phyloP scores from a whole-genome alignment of 1,140 invertebrate genomes.

The Brachionus asplanchnoidis region DNA sequence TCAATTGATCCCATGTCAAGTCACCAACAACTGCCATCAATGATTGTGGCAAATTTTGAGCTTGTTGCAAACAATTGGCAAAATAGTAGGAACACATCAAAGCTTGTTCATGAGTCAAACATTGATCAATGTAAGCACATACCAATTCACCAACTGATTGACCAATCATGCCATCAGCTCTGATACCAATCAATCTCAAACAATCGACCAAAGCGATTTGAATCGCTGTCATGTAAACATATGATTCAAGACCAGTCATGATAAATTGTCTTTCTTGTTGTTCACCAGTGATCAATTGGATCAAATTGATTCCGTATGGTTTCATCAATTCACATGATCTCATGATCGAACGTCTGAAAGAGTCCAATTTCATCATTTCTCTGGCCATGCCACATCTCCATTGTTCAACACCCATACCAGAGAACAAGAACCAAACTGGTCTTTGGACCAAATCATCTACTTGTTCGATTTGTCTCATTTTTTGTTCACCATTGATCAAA shows the following conservation, averaged over 20 bases:
- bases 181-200: slow-evolving; percentile 68
- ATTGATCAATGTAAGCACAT: slow-evolving; percentile 93
- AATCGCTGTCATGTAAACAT: slow-evolving; percentile 85
- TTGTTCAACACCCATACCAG: slow-evolving; percentile 96
- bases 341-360: slow-evolving; percentile 72
- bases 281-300: slow-evolving; percentile 71
- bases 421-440: slow-evolving; percentile 87
- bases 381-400: slow-evolving; percentile 54
- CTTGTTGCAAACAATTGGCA: slow-evolving; percentile 76
- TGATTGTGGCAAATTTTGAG: slow-evolving; percentile 61
- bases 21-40: slow-evolving; percentile 73
- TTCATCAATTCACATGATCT: slow-evolving; percentile 70
- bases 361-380: slow-evolving; percentile 71
- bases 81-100: slow-evolving; percentile 84
- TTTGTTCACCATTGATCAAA: slow-evolving; percentile 33
- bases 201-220: slow-evolving; percentile 86
- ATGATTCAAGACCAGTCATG: slow-evolving; percentile 83
- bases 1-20: slow-evolving; percentile 78
- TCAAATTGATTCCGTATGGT: slow-evolving; percentile 72
- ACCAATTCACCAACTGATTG: slow-evolving; percentile 73
- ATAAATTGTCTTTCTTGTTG: slow-evolving; percentile 60
- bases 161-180: slow-evolving; percentile 85
- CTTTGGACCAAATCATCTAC: slow-evolving; percentile 50
- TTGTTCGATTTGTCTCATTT: slow-evolving; percentile 39
- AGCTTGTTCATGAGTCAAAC: slow-evolving; percentile 83